phyloP scores from a whole-genome alignment of 2,888 invertebrate genomes.

The Tipula unca region DNA sequence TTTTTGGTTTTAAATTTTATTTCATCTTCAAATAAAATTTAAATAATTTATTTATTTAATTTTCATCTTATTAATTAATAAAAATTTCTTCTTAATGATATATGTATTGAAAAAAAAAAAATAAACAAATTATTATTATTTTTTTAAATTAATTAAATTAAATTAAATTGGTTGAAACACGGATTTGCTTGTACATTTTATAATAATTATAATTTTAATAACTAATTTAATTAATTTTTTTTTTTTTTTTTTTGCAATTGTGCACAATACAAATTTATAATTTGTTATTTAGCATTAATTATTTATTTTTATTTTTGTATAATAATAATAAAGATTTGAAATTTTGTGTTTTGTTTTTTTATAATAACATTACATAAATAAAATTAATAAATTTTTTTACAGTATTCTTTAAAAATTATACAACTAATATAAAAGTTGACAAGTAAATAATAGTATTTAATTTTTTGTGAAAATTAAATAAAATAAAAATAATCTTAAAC shows the following conservation, averaged over 20 bases:
- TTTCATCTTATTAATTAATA: not conserved
- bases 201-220: not conserved
- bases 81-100: not conserved
- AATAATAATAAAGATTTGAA: not conserved
- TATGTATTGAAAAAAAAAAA: not conserved
- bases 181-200: not conserved
- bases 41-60: not conserved
- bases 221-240: not conserved
- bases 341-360: not conserved
- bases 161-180: not conserved
- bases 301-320: not conserved
- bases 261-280: not conserved
- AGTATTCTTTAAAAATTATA: not conserved
- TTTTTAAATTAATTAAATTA: not conserved
- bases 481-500: not conserved
- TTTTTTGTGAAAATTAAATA: not conserved
- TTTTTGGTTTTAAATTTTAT: not conserved
- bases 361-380: not conserved
- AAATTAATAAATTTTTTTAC: not conserved
- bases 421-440: not conserved
- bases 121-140: not conserved
- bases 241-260: not conserved
- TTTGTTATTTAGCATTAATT: constrained; percentile 8
- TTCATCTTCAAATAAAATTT: not conserved
- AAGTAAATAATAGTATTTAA: not conserved